Evolutionary conservation across 2,113 vertebrate genomes (phyloP).

Genomic region (Piaya cayana): DNA sequence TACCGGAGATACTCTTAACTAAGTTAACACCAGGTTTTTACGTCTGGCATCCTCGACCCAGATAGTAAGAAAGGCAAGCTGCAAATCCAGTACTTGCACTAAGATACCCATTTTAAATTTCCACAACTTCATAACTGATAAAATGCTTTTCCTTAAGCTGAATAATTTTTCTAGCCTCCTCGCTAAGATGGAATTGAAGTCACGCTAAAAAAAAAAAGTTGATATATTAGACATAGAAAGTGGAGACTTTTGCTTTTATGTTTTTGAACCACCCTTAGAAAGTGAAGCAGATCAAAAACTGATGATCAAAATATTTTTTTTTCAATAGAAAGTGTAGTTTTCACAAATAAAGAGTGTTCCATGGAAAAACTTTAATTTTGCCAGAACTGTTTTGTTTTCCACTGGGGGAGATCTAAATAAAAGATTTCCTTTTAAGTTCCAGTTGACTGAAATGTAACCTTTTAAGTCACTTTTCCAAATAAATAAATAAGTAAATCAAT

Average conservation of each 20-base stretch:
- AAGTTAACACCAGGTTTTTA: slow-evolving; percentile 2
- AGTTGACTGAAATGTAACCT: slow-evolving; percentile 38
- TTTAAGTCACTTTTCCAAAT: slow-evolving; percentile 38
- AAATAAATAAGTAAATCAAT: slow-evolving; percentile 53
- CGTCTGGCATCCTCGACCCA: background rate
- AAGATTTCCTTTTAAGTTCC: slow-evolving; percentile 60
- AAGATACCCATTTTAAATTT: slow-evolving; percentile 51
- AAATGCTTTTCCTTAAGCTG: slow-evolving; percentile 49
- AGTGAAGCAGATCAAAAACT: slow-evolving; percentile 7
- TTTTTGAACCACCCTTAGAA: slow-evolving; percentile 1
- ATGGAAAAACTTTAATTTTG: slow-evolving; percentile 53
- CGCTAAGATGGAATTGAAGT: background rate
- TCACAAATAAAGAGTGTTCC: slow-evolving; percentile 49
- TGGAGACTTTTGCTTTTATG: background rate
- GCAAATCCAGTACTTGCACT: slow-evolving; percentile 13
- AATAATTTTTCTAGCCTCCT: slow-evolving; percentile 42
- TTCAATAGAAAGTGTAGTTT: slow-evolving; percentile 4
- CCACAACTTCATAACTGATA: slow-evolving; percentile 45
- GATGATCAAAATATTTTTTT: background rate
- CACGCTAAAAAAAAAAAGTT: background rate
- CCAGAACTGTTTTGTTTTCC: slow-evolving; percentile 37
- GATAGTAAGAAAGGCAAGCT: slow-evolving; percentile 22
- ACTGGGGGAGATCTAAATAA: slow-evolving; percentile 33
- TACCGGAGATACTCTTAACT: background rate
- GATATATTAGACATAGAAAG: background rate